These are phyloP conservation scores for Mirounga angustirostris DNA, from an alignment of 2,113 vertebrate species.

Conservation along the genomic window DNA sequence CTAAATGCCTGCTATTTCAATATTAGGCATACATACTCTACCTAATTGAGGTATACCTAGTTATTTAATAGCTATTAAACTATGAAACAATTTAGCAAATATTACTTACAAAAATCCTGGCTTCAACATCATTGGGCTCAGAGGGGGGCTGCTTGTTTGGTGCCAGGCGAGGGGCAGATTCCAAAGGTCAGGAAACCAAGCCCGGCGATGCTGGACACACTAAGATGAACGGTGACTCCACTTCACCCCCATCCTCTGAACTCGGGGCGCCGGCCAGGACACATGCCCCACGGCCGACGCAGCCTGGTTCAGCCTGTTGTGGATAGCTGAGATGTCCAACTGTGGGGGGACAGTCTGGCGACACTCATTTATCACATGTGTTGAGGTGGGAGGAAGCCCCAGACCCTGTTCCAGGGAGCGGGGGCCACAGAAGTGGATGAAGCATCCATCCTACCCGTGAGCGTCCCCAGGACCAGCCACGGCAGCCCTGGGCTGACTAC, in stretches of 20 bases:
- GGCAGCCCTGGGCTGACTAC: fast-evolving
- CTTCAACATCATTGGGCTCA: too few species aligned
- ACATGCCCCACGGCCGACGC: fast-evolving
- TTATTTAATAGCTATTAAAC: too few species aligned
- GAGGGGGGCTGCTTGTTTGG: fast-evolving
- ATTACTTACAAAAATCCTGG: background rate
- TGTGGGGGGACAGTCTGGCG: fast-evolving
- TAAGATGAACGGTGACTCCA: fast-evolving
- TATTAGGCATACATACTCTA: background rate
- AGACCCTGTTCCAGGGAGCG: fast-evolving
- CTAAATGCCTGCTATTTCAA: background rate
- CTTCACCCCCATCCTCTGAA: background rate
- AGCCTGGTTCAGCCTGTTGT: background rate
- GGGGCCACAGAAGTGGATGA: background rate
- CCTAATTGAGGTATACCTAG: background rate
- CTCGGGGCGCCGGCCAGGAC: background rate
- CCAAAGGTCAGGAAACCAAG: background rate
- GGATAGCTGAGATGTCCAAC: too few species aligned
- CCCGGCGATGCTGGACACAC: fast-evolving
- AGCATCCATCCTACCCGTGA: fast-evolving
- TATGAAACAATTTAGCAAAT: background rate
- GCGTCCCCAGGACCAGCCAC: fast-evolving
- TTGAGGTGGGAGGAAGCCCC: background rate
- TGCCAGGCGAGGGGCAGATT: fast-evolving
- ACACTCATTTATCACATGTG: fast-evolving